Evolutionary conservation across 2,888 invertebrate species (phyloP).

Genomic region (Plebejus argus): DNA sequence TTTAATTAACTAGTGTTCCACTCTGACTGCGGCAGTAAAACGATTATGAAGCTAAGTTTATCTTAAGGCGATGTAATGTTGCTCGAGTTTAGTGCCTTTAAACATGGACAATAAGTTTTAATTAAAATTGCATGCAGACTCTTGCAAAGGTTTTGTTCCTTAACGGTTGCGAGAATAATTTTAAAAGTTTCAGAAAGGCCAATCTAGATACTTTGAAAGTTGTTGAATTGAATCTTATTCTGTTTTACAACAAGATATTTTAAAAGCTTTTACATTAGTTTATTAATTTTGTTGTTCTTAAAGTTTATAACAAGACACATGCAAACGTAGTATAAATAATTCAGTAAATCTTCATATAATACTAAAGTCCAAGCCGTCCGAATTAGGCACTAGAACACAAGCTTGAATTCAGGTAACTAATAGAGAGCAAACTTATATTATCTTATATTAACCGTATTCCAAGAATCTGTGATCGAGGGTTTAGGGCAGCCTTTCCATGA

Average conservation of each 20-base stretch:
- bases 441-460: too few relatives aligned
- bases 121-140: constrained; percentile 8
- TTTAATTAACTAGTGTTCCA: too few relatives aligned
- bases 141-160: constrained; percentile 26
- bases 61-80: background rate
- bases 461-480: too few relatives aligned
- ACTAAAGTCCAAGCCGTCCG: background rate
- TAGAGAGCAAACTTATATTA: too few relatives aligned
- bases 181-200: constrained; percentile 15
- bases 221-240: constrained; percentile 11
- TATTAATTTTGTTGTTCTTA: background rate
- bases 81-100: background rate
- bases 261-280: constrained; percentile 12
- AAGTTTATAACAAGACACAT: too few relatives aligned
- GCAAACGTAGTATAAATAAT: too few relatives aligned
- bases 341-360: too few relatives aligned
- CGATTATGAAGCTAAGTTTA: background rate
- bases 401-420: background rate
- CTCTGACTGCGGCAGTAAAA: background rate
- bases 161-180: constrained; percentile 21
- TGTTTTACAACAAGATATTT: background rate
- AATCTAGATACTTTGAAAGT: constrained; percentile 27
- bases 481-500: too few relatives aligned
- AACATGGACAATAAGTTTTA: constrained; percentile 15
- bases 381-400: background rate